phyloP scores from a whole-genome alignment of 2,113 vertebrate species.

The Hucho hucho region DNA sequence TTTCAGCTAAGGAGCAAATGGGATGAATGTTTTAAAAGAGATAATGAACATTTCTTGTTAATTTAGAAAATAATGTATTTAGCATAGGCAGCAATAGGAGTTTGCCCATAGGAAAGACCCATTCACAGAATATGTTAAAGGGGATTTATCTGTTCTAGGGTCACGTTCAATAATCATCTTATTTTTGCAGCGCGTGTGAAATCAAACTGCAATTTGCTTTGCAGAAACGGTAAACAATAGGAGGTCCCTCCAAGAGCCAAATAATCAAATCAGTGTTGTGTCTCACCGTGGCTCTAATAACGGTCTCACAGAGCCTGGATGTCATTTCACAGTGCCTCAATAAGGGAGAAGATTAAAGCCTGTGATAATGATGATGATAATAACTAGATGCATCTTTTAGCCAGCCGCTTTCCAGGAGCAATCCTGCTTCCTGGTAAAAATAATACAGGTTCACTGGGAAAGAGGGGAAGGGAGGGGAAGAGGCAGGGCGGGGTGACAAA shows the following conservation, averaged over 20 bases:
- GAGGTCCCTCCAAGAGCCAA: constrained; percentile 29
- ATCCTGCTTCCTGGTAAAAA: not conserved
- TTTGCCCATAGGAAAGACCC: not conserved
- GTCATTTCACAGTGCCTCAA: constrained; percentile 27
- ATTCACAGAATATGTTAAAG: not conserved
- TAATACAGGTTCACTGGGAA: no score
- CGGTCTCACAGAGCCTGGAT: constrained; percentile 12
- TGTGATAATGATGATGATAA: constrained; percentile 43
- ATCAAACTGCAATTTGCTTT: constrained; percentile 18
- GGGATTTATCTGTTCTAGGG: not conserved
- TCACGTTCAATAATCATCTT: constrained; percentile 8
- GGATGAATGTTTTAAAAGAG: not conserved
- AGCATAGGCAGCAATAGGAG: not conserved
- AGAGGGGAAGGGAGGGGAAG: no score
- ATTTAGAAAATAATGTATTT: not conserved
- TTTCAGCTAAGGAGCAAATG: no score
- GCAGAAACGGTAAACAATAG: constrained; percentile 37
- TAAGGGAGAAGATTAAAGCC: constrained; percentile 26
- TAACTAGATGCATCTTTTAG: constrained; percentile 34
- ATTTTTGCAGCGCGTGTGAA: constrained; percentile 16
- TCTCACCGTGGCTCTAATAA: constrained; percentile 45
- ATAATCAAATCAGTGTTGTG: constrained; percentile 47
- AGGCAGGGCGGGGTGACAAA: no score
- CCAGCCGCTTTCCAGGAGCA: not conserved
- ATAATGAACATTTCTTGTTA: not conserved